Percentiles rank a stretch among this genome's conserved stretches.
These are phyloP conservation scores for Acleris laterana DNA, from an alignment of 2,888 invertebrate species.

Conservation along the genomic window DNA sequence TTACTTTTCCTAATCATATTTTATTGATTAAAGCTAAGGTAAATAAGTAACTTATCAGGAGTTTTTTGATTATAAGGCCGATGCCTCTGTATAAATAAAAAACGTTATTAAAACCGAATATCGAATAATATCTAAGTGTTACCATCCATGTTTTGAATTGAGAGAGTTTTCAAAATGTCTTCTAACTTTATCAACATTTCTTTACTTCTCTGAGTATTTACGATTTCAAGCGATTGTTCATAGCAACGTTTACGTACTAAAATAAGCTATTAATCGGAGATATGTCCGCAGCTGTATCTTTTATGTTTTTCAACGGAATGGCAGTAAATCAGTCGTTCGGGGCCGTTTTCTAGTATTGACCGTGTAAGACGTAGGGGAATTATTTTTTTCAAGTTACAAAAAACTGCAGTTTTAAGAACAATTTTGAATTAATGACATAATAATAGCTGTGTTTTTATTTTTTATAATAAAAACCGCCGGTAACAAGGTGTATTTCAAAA, in stretches of 20 bases:
- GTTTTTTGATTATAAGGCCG: too few species aligned
- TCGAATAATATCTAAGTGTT: too few species aligned
- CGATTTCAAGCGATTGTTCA: conserved; percentile 13
- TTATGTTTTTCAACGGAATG: conserved; percentile 68
- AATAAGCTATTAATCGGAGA: conserved; percentile 63
- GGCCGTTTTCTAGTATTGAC: conserved; percentile 64
- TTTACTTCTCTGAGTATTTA: conserved; percentile 1
- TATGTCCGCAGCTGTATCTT: conserved; percentile 74
- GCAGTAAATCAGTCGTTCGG: conserved; percentile 69
- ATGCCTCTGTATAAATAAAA: too few species aligned
- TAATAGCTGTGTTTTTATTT: too few species aligned
- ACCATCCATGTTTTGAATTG: too few species aligned
- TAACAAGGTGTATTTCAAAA: too few species aligned
- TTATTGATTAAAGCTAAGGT: background rate
- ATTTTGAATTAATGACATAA: too few species aligned
- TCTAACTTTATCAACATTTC: background rate
- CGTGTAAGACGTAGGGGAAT: conserved; percentile 49
- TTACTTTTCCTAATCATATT: background rate
- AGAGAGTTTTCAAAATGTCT: too few species aligned
- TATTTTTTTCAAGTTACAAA: conserved; percentile 12
- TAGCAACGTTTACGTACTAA: conserved; percentile 35
- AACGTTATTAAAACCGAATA: too few species aligned
- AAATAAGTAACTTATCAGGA: too few species aligned
- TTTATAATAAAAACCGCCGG: too few species aligned
- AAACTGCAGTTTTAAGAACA: background rate